A percentile compares a stretch with the other conserved stretches of the same genome.
Conservation (phyloP, 2,113 vertebrate species). For the Psilopogon haemacephalus region DNA sequence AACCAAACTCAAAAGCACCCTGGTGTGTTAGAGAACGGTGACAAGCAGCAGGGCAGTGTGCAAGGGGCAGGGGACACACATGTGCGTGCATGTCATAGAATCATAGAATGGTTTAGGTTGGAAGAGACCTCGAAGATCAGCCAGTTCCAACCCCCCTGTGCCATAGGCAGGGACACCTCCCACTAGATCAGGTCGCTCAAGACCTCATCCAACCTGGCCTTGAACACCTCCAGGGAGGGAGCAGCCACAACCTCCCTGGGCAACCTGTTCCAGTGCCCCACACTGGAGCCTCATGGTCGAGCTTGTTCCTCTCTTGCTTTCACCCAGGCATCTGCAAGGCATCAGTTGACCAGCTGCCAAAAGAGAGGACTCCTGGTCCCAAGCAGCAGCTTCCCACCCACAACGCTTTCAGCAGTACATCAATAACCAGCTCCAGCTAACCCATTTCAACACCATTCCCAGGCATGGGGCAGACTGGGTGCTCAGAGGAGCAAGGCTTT, state of each 20-base stretch:
- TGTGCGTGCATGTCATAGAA: not conserved
- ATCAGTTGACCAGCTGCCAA: not conserved
- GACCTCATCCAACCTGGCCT: too few species aligned
- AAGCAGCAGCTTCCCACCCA: not conserved
- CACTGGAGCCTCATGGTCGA: accelerated
- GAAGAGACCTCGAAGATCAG: too few species aligned
- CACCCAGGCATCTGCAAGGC: accelerated
- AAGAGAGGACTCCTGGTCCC: accelerated
- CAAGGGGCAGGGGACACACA: not conserved
- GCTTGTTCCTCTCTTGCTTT: not conserved
- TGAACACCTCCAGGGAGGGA: too few species aligned
- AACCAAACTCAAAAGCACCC: not conserved
- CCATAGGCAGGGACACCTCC: too few species aligned
- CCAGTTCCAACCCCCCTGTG: too few species aligned
- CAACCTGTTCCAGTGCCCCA: not conserved
- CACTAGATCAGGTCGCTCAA: too few species aligned
- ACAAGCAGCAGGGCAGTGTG: accelerated
- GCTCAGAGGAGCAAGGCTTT: accelerated
- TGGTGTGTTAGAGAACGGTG: not conserved
- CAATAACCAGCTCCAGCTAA: accelerated
- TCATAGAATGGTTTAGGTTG: too few species aligned
- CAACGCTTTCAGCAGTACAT: accelerated
- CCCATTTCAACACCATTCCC: not conserved
- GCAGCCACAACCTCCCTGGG: too few species aligned
- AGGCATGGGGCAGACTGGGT: not conserved